A percentile compares a stretch with the other conserved stretches of the same genome.
Conservation (phyloP, 2,113 vertebrate genomes). For the Plestiodon gilberti region DNA sequence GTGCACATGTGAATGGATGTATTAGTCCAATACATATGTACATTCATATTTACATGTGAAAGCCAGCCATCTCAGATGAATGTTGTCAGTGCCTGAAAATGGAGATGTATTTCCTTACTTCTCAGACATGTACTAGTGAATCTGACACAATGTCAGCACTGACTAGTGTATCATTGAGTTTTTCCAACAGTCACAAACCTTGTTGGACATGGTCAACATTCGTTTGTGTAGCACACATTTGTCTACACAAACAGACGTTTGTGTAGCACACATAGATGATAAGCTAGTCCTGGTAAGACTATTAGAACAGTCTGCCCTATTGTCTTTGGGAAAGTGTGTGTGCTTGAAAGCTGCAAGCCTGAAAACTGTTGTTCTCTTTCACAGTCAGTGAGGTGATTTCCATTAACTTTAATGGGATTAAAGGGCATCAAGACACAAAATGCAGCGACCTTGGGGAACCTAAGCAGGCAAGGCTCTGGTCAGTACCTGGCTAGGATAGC, state of each 20-base stretch:
- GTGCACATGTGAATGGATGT: not conserved
- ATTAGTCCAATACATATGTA: not conserved
- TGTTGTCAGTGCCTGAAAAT: not conserved
- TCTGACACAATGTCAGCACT: not conserved
- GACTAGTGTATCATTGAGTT: not conserved
- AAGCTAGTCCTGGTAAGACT: not conserved
- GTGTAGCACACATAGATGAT: not conserved
- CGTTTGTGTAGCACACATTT: not conserved
- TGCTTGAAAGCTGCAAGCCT: not conserved
- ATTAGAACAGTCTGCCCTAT: not conserved
- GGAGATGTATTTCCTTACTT: not conserved
- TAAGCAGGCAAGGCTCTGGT: not conserved
- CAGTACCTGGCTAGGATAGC: not conserved
- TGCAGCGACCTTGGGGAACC: not conserved
- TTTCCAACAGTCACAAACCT: not conserved
- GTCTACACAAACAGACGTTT: too few species aligned
- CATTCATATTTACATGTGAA: not conserved
- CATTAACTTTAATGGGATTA: slow-evolving; percentile 19
- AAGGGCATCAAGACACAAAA: not conserved
- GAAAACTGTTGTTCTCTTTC: not conserved
- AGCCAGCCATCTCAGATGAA: not conserved
- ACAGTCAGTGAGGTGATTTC: not conserved
- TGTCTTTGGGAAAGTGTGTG: not conserved
- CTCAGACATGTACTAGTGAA: not conserved
- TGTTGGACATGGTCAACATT: not conserved